These are phyloP conservation scores for Coecobrya sp. DNA, from an alignment of 2,888 invertebrate species.

Conservation along the genomic window DNA sequence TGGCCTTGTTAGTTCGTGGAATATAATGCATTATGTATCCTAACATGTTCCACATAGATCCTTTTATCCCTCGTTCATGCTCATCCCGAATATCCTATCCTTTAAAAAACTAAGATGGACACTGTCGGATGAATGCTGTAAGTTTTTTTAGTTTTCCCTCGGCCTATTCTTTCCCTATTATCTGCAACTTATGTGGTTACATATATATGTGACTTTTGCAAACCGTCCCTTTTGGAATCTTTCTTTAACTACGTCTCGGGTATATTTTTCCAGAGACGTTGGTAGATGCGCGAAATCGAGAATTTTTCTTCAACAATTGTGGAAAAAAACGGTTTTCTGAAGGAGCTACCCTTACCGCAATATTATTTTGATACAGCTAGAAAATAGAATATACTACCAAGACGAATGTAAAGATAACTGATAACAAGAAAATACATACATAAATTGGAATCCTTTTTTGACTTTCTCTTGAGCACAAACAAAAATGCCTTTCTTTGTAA, in stretches of 20 bases:
- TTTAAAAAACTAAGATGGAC: conserved; percentile 75
- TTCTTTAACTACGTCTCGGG: background rate
- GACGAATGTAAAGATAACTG: background rate
- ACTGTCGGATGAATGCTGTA: conserved; percentile 73
- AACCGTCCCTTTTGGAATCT: conserved; percentile 37
- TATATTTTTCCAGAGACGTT: background rate
- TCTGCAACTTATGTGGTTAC: background rate
- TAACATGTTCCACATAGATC: conserved; percentile 72
- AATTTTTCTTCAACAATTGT: conserved; percentile 3
- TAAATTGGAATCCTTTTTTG: conserved; percentile 71
- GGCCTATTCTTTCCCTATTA: background rate
- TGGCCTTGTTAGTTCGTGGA: conserved; percentile 32
- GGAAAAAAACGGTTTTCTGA: conserved; percentile 8
- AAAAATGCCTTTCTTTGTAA: conserved; percentile 14
- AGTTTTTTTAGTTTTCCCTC: conserved; percentile 16
- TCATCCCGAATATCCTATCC: conserved; percentile 69
- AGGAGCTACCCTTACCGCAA: background rate
- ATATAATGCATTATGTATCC: conserved; percentile 75
- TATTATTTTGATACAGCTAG: conserved; percentile 1
- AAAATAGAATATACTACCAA: background rate
- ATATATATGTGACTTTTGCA: conserved; percentile 43
- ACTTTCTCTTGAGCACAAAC: conserved; percentile 57
- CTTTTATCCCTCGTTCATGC: conserved; percentile 77
- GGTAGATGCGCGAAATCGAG: conserved; percentile 51
- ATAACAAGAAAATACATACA: conserved; percentile 53